Conservation (phyloP, 2,797 vertebrate species). For the Urosaurus nigricauda region DNA sequence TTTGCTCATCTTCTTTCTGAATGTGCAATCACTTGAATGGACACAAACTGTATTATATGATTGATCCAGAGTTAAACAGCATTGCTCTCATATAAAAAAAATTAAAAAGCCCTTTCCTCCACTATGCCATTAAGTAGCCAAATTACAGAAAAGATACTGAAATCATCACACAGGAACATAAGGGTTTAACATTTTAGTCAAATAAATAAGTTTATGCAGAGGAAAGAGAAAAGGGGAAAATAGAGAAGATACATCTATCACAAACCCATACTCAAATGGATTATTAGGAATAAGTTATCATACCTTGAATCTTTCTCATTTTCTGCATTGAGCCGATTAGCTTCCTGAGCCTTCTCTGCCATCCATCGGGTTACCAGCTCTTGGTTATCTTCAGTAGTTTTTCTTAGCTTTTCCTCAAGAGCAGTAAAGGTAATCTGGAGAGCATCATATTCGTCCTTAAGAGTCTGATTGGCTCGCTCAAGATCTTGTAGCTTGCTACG, state of each 20-base stretch:
- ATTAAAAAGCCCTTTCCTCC: background rate
- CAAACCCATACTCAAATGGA: background rate
- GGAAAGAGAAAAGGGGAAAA: background rate
- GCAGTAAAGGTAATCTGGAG: constrained; percentile 97
- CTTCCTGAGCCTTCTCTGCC: constrained; percentile 97
- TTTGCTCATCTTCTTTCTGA: background rate
- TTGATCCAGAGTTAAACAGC: background rate
- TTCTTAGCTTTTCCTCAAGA: constrained; percentile 94
- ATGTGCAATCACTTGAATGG: background rate
- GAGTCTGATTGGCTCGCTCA: constrained; percentile 93
- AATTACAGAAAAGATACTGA: background rate
- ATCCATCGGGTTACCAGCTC: constrained; percentile 97
- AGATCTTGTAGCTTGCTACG: constrained; percentile 89
- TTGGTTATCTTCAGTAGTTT: constrained; percentile 95
- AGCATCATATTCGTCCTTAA: constrained; percentile 97
- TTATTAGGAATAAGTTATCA: constrained; percentile 5
- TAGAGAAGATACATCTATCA: background rate
- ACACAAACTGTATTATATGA: background rate
- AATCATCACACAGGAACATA: background rate
- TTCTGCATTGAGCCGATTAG: constrained; percentile 94
- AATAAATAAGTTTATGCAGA: background rate
- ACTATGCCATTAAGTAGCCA: background rate
- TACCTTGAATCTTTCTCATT: constrained; percentile 96
- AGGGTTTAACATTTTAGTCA: background rate
- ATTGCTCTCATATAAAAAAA: background rate